These are phyloP conservation scores for Camponotus vicinus DNA, from an alignment of 1,140 invertebrate species.

Conservation along the genomic window DNA sequence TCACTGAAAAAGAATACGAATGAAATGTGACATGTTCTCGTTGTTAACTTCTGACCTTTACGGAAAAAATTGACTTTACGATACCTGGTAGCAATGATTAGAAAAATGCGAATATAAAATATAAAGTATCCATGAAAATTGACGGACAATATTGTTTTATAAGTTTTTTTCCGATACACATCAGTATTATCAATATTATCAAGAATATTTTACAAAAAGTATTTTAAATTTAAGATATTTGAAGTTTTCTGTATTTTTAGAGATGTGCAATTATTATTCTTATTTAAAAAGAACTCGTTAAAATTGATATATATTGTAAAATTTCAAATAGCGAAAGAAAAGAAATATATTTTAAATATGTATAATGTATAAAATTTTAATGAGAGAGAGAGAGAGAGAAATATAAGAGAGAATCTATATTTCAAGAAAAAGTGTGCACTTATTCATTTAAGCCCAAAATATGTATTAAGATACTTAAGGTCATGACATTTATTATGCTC, in stretches of 20 bases:
- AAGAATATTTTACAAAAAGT: neutral
- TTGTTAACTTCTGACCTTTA: conserved; percentile 27
- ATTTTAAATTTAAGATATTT: neutral
- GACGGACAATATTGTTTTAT: neutral
- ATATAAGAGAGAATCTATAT: too few relatives aligned
- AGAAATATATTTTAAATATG: too few relatives aligned
- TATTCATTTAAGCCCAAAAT: neutral
- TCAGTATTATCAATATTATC: neutral
- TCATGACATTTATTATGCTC: neutral
- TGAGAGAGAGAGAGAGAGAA: too few relatives aligned
- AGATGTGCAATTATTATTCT: neutral
- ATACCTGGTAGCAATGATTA: conserved; percentile 13
- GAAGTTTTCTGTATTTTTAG: neutral
- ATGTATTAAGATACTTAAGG: neutral
- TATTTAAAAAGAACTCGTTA: neutral
- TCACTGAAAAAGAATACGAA: neutral
- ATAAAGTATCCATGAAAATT: neutral
- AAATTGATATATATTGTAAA: neutral
- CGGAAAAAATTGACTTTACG: neutral
- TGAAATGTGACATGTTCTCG: neutral
- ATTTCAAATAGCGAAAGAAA: neutral
- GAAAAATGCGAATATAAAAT: neutral
- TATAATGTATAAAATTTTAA: too few relatives aligned
- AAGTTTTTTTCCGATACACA: neutral
- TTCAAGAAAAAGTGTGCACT: too few relatives aligned